Conservation (phyloP, 2,113 vertebrate genomes). For the Phyllopteryx taeniolatus region DNA sequence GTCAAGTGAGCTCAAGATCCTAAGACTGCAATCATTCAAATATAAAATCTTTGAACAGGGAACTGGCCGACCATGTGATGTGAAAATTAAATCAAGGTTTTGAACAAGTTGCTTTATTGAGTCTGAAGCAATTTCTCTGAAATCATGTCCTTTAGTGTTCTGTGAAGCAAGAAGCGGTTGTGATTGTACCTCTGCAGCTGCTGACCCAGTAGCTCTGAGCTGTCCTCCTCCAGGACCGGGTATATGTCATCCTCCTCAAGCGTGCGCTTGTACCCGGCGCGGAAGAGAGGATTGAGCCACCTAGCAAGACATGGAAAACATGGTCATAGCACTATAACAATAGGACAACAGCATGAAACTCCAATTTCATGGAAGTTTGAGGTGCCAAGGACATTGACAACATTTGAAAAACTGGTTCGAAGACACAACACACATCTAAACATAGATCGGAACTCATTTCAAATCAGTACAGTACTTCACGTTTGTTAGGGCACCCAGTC, state of each 20-base stretch:
- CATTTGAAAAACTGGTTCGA: not conserved
- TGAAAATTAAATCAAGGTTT: not conserved
- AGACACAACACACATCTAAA: not conserved
- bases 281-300: constrained; percentile 92
- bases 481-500: not conserved
- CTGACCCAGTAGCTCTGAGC: constrained; percentile 81
- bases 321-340: not conserved
- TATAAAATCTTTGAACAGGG: not conserved
- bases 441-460: not conserved
- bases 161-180: not conserved
- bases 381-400: not conserved
- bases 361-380: not conserved
- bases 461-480: not conserved
- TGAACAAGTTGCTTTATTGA: not conserved
- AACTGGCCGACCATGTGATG: not conserved
- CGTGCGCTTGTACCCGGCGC: constrained; percentile 79
- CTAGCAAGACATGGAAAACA: constrained; percentile 56
- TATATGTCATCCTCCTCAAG: constrained; percentile 95
- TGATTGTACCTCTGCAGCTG: constrained; percentile 80
- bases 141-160: not conserved
- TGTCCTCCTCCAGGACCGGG: constrained; percentile 82
- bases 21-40: not conserved
- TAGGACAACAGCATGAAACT: not conserved
- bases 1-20: not conserved
- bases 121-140: not conserved